Evolutionary conservation across 1,140 invertebrate species (phyloP), one percentile per base, ranked within the genome.

Genomic region (Charaxes varanes): DNA sequence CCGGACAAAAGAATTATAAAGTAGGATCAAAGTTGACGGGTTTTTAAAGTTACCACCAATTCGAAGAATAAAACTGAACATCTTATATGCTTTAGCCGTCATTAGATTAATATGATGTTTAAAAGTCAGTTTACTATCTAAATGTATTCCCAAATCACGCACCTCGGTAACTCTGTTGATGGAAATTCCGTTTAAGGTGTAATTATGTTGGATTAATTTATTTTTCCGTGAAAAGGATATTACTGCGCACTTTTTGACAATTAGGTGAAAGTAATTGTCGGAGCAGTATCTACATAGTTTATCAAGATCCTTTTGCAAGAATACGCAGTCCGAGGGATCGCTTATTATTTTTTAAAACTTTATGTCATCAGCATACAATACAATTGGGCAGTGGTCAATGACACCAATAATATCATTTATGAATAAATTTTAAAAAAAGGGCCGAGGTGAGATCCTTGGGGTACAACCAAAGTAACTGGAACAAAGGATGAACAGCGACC

Each of bases 151-250:
- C 15, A 32, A 18, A 32, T 19, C 30, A 12, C 30, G 17, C 30
- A 32, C 16, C 8, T 32, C 30, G 17, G 15, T 32, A 8, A 32
- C 30, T 14, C 30, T 32, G 10, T 18, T 16, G 8, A 32, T 6
- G 16, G n/a, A 18, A 18, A 8, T 32, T 8, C 18, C 15, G 11
- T 32, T 16, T 10, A 32, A 8, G n/a, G n/a, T 32, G 18, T 32
- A 32, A 18, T 32, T 32, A 32, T 17, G 18, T 14, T n/a, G 21
- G 21, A 34, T 34, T 10, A 13, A 19, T 34, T 19, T n/a, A 6
- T 16, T 34, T 42, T 42, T 28, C 15, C 26, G 13, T 28, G 26
- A 7, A 14, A 28, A 28, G 15, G 26, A 14, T 28, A 28, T 28
- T 28, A 28, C 15, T 7, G 13, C 15, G 15, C 26, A 28, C 15